Conservation (phyloP, 2,113 vertebrate species). For the Dinomys branickii region DNA sequence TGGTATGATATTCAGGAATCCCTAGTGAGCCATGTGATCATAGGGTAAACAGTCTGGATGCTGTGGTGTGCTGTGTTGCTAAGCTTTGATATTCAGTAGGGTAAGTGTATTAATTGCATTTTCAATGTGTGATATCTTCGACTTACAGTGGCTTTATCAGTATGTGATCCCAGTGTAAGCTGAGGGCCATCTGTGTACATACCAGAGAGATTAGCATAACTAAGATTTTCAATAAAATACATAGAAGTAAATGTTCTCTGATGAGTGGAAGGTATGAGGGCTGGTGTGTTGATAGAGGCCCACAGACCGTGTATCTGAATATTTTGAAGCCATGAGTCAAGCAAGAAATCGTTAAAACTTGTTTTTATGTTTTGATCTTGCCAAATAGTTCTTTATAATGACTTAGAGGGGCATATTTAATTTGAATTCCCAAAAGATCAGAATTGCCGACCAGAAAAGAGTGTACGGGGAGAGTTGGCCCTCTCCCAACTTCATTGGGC, state of each 20-base stretch:
- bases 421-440: neutral
- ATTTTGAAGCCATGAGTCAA: constrained; percentile 22
- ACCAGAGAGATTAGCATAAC: neutral
- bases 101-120: neutral
- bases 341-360: neutral
- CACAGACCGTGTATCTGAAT: neutral
- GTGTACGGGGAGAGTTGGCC: fast-evolving
- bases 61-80: neutral
- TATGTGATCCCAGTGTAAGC: neutral
- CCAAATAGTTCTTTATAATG: neutral
- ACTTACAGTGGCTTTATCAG: neutral
- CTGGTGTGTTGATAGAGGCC: neutral
- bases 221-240: neutral
- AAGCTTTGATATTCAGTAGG: neutral
- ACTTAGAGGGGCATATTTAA: constrained; percentile 1
- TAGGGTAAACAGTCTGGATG: too few species aligned
- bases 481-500: neutral
- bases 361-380: constrained; percentile 37
- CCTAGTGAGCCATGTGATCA: neutral
- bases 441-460: neutral
- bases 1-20: neutral
- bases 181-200: neutral
- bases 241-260: neutral
- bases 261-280: neutral
- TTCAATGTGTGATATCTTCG: neutral